Evolutionary conservation across 2,113 vertebrate genomes (phyloP).

Genomic region (Spermophilus dauricus): DNA sequence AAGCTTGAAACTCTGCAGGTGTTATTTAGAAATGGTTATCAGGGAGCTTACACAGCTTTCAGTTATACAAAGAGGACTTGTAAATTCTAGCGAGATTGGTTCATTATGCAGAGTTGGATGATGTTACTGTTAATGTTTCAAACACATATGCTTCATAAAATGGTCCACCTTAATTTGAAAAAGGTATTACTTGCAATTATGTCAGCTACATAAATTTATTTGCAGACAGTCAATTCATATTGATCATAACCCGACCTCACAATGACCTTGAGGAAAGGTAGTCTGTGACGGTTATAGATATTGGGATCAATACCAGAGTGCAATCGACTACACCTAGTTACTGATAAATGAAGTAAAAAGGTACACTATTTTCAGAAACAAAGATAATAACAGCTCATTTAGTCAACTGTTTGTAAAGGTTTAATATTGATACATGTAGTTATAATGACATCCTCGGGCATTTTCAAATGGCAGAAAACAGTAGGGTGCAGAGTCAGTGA

Average conservation of each 20-base stretch:
- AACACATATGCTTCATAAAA: conserved; percentile 69
- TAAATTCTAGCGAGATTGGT: conserved; percentile 40
- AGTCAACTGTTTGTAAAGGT: conserved; percentile 89
- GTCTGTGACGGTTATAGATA: conserved; percentile 91
- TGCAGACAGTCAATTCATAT: conserved; percentile 94
- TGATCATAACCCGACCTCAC: conserved; percentile 93
- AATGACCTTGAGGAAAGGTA: conserved; percentile 93
- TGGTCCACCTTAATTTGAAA: conserved; percentile 92
- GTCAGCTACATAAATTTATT: conserved; percentile 94
- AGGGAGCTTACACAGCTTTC: conserved; percentile 56
- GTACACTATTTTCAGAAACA: conserved; percentile 89
- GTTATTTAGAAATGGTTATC: conserved; percentile 78
- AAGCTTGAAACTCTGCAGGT: conserved; percentile 79
- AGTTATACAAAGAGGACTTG: conserved; percentile 70
- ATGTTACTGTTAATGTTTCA: conserved; percentile 53
- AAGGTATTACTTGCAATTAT: conserved; percentile 90
- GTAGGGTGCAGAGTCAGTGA: conserved; percentile 86
- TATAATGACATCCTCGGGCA: conserved; percentile 90
- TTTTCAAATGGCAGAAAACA: conserved; percentile 89
- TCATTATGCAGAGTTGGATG: conserved; percentile 69
- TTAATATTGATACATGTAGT: conserved; percentile 91
- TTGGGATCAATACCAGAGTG: conserved; percentile 94
- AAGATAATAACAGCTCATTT: conserved; percentile 92
- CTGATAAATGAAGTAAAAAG: conserved; percentile 91
- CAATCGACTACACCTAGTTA: conserved; percentile 92